Conservation (phyloP, 2,113 vertebrate species). For the Climacteris rufus region DNA sequence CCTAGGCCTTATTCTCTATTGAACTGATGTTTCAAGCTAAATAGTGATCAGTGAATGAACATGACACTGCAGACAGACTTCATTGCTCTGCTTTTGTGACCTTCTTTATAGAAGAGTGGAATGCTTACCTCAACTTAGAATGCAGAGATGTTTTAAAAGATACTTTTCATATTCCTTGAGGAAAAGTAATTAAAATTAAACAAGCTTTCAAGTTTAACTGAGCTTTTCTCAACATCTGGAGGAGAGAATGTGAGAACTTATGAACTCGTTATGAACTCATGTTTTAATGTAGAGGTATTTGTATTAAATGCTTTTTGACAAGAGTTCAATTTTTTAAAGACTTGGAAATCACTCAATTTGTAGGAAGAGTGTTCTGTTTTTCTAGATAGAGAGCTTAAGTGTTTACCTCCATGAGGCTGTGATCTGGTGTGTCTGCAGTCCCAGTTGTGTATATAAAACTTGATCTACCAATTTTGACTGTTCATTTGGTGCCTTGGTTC, state of each 20-base stretch:
- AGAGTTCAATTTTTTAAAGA: not conserved
- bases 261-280: accelerated
- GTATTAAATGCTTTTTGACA: not conserved
- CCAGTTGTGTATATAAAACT: not conserved
- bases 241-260: not conserved
- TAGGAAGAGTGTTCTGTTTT: not conserved
- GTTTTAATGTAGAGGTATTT: not conserved
- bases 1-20: not conserved
- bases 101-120: not conserved
- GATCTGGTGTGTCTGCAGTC: not conserved
- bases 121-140: not conserved
- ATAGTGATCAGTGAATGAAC: not conserved
- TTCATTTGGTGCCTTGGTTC: not conserved
- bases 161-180: not conserved
- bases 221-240: not conserved
- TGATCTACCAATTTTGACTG: not conserved
- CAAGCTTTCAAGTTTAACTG: not conserved
- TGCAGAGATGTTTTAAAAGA: not conserved
- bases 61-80: not conserved
- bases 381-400: not conserved
- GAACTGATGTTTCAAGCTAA: not conserved
- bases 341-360: not conserved
- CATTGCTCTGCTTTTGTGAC: not conserved
- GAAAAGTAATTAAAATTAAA: not conserved
- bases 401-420: not conserved